Conservation (phyloP, 53 echinoderm and acorn worm species). For the Echinarachnius parma region DNA sequence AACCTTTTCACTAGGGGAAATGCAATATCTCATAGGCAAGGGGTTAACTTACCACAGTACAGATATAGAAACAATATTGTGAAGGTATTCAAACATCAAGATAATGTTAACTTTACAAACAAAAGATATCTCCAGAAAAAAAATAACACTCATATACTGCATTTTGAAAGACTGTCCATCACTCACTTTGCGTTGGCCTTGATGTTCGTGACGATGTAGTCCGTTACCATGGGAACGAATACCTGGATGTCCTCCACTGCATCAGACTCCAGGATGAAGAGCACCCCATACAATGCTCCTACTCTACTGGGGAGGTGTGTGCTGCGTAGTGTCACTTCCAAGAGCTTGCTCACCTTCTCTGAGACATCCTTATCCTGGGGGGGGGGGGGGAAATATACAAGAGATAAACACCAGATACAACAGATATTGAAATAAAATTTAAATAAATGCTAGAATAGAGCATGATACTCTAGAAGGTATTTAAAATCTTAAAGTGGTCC, state of each 20-base stretch:
- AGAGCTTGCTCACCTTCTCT: constrained; percentile 90
- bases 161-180: too few relatives aligned
- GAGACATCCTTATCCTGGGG: constrained; percentile 92
- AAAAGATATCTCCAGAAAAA: too few relatives aligned
- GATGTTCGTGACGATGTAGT: constrained; percentile 80
- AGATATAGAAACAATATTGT: too few relatives aligned
- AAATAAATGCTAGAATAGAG: neutral
- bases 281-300: constrained; percentile 86
- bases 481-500: too few relatives aligned
- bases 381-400: neutral
- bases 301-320: constrained; percentile 90
- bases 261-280: constrained; percentile 91
- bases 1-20: too few relatives aligned
- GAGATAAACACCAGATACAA: neutral
- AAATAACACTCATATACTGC: too few relatives aligned
- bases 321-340: constrained; percentile 91
- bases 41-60: too few relatives aligned
- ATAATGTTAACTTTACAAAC: too few relatives aligned
- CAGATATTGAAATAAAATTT: neutral
- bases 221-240: constrained; percentile 84
- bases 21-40: too few relatives aligned
- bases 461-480: too few relatives aligned
- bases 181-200: constrained; percentile 77
- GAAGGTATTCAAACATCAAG: too few relatives aligned
- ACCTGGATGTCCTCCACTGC: constrained; percentile 92